These are phyloP conservation scores for Maniola jurtina DNA, from an alignment of 1,140 invertebrate species.

Conservation along the genomic window DNA sequence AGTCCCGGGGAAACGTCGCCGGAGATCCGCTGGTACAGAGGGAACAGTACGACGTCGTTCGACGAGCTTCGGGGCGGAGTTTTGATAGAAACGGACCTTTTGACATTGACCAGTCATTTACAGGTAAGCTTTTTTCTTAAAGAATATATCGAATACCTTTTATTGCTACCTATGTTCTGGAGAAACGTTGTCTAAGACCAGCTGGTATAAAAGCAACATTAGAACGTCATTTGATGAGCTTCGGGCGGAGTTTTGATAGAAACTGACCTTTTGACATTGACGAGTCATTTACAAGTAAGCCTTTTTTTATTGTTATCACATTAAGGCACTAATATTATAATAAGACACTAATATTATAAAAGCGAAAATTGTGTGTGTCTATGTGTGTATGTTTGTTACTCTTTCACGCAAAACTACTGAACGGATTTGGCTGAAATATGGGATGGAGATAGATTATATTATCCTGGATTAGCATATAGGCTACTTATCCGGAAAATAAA, in stretches of 20 bases:
- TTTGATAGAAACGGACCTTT: constrained; percentile 62
- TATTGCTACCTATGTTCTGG: constrained; percentile 56
- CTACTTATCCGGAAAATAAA: too few species aligned
- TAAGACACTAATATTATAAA: too few species aligned
- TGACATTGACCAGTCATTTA: constrained; percentile 63
- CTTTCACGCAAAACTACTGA: too few species aligned
- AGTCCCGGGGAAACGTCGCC: constrained; percentile 46
- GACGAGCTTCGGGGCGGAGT: constrained; percentile 66
- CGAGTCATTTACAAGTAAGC: constrained; percentile 66
- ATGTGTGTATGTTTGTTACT: too few species aligned
- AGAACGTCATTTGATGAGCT: constrained; percentile 58
- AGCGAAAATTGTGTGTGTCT: too few species aligned
- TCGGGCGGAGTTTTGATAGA: constrained; percentile 64
- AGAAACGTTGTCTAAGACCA: constrained; percentile 43
- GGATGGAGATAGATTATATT: too few species aligned
- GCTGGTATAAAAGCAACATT: constrained; percentile 60
- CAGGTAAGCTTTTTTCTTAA: constrained; percentile 48
- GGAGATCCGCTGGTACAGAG: constrained; percentile 58
- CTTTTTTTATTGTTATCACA: too few species aligned
- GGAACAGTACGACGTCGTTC: constrained; percentile 50
- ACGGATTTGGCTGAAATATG: too few species aligned
- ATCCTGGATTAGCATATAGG: too few species aligned
- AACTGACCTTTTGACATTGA: constrained; percentile 62
- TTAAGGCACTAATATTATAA: too few species aligned
- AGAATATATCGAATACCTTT: background rate